phyloP scores from a whole-genome alignment of 2,113 vertebrate genomes.

The Colistium nudipinnis region DNA sequence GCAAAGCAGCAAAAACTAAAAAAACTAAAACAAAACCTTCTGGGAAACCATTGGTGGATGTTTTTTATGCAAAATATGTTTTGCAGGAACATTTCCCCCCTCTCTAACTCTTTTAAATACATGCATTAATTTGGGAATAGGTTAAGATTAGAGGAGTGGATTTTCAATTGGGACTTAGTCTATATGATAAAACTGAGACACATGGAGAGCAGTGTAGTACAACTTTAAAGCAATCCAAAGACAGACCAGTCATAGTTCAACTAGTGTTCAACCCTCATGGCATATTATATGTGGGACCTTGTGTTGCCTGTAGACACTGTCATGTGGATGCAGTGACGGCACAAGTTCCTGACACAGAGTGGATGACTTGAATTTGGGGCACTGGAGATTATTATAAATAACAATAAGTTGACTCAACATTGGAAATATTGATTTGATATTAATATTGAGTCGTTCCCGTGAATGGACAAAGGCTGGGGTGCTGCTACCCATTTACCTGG shows the following conservation, averaged over 20 bases:
- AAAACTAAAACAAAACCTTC: neutral
- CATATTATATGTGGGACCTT: neutral
- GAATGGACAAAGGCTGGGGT: no score
- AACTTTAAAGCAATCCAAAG: neutral
- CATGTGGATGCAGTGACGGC: neutral
- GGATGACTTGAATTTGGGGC: neutral
- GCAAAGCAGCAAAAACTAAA: neutral
- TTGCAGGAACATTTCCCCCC: neutral
- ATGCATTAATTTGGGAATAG: no score
- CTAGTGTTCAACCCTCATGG: neutral
- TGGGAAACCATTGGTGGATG: slow-evolving; percentile 9
- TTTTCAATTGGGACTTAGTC: no score
- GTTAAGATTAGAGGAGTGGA: no score
- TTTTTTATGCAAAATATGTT: slow-evolving; percentile 13
- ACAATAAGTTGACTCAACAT: no score
- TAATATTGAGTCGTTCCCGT: no score
- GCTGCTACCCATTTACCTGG: no score
- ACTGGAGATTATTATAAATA: no score
- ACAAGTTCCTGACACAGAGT: neutral
- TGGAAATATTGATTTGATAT: no score
- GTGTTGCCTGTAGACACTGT: slow-evolving; percentile 27
- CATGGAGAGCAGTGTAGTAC: neutral
- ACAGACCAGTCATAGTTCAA: no score
- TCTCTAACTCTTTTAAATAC: neutral
- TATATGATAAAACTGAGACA: no score